phyloP scores from a whole-genome alignment of 2,888 invertebrate genomes.

The Oscheius sp. region DNA sequence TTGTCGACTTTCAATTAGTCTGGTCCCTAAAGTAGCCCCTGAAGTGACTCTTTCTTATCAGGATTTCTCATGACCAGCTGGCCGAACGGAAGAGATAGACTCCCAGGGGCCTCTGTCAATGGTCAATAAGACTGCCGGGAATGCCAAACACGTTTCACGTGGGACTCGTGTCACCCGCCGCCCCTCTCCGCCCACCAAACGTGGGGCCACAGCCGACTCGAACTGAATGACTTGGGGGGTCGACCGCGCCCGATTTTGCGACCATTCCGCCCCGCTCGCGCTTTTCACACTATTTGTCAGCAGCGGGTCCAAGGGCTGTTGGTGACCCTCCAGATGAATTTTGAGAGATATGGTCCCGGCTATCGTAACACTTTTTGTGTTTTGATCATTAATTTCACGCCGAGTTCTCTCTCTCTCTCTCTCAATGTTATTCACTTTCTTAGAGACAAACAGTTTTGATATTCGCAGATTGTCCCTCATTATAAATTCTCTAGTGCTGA shows the following conservation, averaged over 20 bases:
- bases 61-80: not conserved
- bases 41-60: too few relatives aligned
- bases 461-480: too few relatives aligned
- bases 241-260: conserved; percentile 14
- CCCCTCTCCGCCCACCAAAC: conserved; percentile 18
- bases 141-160: conserved; percentile 31
- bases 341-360: too few relatives aligned
- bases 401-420: not conserved
- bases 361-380: too few relatives aligned
- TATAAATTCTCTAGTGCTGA: too few relatives aligned
- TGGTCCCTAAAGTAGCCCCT: not conserved
- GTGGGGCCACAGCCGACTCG: conserved; percentile 11
- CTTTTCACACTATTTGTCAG: conserved; percentile 26
- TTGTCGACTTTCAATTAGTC: not conserved
- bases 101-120: not conserved
- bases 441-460: too few relatives aligned
- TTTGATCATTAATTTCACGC: not conserved
- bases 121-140: conserved; percentile 26
- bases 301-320: conserved; percentile 3
- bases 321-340: not conserved
- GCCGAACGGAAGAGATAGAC: not conserved
- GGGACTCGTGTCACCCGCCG: conserved; percentile 10
- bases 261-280: conserved; percentile 22
- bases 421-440: not conserved
- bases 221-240: conserved; percentile 20